Evolutionary conservation across 1,140 invertebrate species (phyloP).

Genomic region (Elysia chlorotica): DNA sequence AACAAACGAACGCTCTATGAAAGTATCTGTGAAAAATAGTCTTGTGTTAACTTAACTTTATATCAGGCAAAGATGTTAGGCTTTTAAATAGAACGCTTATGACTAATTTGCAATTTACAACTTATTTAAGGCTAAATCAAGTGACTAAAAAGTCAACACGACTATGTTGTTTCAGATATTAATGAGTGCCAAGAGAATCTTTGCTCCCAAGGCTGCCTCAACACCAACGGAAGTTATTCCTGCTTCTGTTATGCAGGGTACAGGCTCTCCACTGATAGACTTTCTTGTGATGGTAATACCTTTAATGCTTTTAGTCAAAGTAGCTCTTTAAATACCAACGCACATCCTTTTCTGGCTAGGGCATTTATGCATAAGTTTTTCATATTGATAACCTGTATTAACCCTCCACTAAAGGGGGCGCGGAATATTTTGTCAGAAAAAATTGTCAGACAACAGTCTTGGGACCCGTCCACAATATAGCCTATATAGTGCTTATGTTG

Average conservation of each 20-base stretch:
- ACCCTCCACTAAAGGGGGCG: background rate
- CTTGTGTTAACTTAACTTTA: no score
- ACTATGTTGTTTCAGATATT: no score
- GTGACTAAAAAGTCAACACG: no score
- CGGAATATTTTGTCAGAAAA: background rate
- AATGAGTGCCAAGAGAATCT: conserved; percentile 22
- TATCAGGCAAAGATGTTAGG: no score
- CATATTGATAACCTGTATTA: background rate
- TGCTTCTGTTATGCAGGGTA: conserved; percentile 28
- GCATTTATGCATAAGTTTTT: background rate
- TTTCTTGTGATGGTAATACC: conserved; percentile 16
- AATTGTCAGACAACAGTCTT: background rate
- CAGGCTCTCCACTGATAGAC: conserved; percentile 5
- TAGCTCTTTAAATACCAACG: background rate
- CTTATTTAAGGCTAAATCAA: no score
- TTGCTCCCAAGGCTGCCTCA: conserved; percentile 28
- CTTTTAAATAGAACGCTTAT: no score
- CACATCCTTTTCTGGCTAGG: background rate
- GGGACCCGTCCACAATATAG: no score
- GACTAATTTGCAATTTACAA: no score
- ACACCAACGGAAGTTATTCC: conserved; percentile 25
- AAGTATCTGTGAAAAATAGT: no score
- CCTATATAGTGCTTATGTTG: no score
- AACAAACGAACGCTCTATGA: no score
- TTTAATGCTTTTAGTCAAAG: background rate